Base-by-base conservation (phyloP, 2,113 vertebrate species). In the Dasypus novemcinctus region DNA sequence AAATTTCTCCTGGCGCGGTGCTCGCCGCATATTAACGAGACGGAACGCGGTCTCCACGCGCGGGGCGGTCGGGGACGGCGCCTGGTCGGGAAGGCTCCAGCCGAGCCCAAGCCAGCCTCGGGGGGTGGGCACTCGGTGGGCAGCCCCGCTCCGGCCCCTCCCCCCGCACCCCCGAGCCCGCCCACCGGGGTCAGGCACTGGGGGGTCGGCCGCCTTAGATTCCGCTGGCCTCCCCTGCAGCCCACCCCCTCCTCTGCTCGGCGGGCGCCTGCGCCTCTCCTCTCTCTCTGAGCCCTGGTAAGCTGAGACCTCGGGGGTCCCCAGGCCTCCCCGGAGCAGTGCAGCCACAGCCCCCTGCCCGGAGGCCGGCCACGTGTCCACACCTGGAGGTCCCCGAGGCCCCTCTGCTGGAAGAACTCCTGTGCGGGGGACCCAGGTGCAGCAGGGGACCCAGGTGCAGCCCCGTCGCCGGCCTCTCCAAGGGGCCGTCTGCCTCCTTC, bases 1-100 rank as follows among this genome's bases (percentile, higher is more conserved):
- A 98, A 98, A 99, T 99, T 98, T 98, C 98, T 98, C 97, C 63
- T 25, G 90, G 98, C 97, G 80, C 98, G 94, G 97, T 98, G 93
- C 98, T 97, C 91, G 76, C 97, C 97, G 98, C 98, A 98, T 99
- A 98, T 84, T 98, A 98, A 98, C 96, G 72, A 98, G 96, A 63
- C 10, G 13, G 96, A 80, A 12, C 18, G 36, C 7, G 95, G 20
- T 4, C 2, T 5, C 63, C 36, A 4, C 9, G 8, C 7, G 9
- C 23, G 49, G 68, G 7, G 43, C 20, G 0, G 83, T 12, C 11
- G 0, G 4, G 18, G 66, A 74, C 61, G 2, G 92, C 14, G 1
- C 49, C 83, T 63, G 52, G 4, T 17, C 68, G 0, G 0, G 41
- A 29, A 69, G 49, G 49, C 25, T 86, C 71, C 52, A 2, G 29